Evolutionary conservation across 2,888 invertebrate species (phyloP).

Genomic region (Romanomermis culicivorax): DNA sequence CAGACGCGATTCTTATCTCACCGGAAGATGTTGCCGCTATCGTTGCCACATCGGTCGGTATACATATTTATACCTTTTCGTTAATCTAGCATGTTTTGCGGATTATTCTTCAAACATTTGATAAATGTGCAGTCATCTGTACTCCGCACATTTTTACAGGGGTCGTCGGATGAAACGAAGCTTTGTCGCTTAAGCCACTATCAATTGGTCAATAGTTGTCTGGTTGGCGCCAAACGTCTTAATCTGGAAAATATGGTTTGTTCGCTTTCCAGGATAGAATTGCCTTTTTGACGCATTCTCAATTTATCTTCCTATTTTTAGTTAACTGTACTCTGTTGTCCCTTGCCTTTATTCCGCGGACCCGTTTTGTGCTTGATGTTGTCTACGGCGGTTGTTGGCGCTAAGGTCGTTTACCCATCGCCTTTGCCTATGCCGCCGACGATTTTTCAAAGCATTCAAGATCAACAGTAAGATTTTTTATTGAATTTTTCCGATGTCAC

Average conservation of each 20-base stretch:
- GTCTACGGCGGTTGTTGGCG: constrained; percentile 20
- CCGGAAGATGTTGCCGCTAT: not conserved
- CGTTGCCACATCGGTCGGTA: not conserved
- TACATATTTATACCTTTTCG: too few species aligned
- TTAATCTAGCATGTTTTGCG: too few species aligned
- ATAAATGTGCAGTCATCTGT: too few species aligned
- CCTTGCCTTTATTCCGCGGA: constrained; percentile 24
- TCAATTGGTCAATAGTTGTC: constrained; percentile 23
- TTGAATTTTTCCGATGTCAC: not conserved
- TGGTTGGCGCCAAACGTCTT: constrained; percentile 17
- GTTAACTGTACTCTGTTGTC: constrained; percentile 17
- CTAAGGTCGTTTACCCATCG: constrained; percentile 23
- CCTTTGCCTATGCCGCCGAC: constrained; percentile 21
- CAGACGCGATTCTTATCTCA: not conserved
- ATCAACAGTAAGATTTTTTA: constrained; percentile 16
- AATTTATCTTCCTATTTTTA: not conserved
- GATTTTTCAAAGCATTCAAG: constrained; percentile 20
- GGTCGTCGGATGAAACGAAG: not conserved
- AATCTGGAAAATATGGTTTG: constrained; percentile 16
- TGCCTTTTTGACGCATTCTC: not conserved
- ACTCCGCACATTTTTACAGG: too few species aligned
- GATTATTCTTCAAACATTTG: too few species aligned
- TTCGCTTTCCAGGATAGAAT: not conserved
- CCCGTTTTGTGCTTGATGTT: constrained; percentile 22
- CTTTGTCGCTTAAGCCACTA: constrained; percentile 21